Evolutionary conservation across 2,113 vertebrate species (phyloP), one percentile per base, ranked within the genome.

Genomic region (Saguinus midas): DNA sequence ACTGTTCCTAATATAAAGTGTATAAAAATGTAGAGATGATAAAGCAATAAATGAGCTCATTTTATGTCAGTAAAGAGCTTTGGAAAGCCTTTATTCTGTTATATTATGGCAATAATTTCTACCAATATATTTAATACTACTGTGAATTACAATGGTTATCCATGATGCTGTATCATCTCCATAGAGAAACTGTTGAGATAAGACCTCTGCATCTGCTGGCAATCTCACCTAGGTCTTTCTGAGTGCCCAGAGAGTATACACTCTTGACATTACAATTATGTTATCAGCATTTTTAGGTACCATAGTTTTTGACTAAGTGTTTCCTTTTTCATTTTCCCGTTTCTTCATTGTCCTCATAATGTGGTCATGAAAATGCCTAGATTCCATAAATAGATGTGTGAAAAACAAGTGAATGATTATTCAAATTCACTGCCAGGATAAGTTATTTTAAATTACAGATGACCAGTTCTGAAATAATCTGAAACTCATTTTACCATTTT

Each of bases 401-500:
- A 17, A 68, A 89, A 96, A 43, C 8, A 95, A 78, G 16, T 14
- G 9, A 29, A 43, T 82, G 52, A 61, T 87, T 52, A 70, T 64
- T 27, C 32, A 97, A 91, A 64, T 68, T 23, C 7, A 48, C 3
- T 75, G 12, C n/a, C 37, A 70, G 25, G 29, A 70, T 81, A 93
- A 68, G 4, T 68, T 80, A 50, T 89, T 93, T 70, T 93, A n/a
- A 93, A 80, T 91, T 93, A 50, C 32, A 76, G n/a, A 78, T 48
- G 1, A 87, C 18, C 8, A 86, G 3, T 85, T 94, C 58, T 92
- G 82, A 96, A 96, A 85, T 66, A 48, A 87, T 89, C 66, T 91
- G 52, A 91, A 94, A 96, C 5, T 68, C 58, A 73, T 52, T 78
- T 79, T 35, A 86, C 58, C 13, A 75, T 96, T 78, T 95, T 73